Evolutionary conservation across 2,113 vertebrate species (phyloP).

Genomic region (Coturnix japonica): DNA sequence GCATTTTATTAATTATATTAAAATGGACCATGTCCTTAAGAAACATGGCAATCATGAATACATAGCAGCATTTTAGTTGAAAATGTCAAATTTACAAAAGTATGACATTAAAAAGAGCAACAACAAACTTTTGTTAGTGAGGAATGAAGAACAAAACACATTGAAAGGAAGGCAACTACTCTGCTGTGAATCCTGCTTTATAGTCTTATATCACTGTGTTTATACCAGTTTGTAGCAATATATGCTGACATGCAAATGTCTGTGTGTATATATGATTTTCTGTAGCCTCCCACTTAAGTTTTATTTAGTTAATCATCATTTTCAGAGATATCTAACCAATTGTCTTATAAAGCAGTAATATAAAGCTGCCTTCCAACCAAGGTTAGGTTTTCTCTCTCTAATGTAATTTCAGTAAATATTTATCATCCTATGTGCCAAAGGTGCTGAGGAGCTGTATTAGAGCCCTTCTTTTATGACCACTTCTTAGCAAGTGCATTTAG

Average conservation of each 20-base stretch:
- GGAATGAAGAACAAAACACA: not conserved
- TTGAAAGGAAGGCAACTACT: not conserved
- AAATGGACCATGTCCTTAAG: not conserved
- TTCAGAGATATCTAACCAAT: not conserved
- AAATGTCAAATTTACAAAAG: not conserved
- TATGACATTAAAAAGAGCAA: not conserved
- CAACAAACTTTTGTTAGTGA: not conserved
- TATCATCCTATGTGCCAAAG: not conserved
- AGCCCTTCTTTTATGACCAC: not conserved
- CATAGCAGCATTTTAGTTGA: not conserved
- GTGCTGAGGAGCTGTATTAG: not conserved
- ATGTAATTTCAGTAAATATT: not conserved
- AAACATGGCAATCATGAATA: not conserved
- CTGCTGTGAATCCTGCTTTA: not conserved
- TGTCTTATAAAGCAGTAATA: not conserved
- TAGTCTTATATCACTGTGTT: not conserved
- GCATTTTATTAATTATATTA: slow-evolving; percentile 28
- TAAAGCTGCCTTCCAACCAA: not conserved
- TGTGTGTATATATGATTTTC: not conserved
- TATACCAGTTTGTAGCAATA: not conserved
- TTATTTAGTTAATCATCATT: not conserved
- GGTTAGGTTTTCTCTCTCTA: not conserved
- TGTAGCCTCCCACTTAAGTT: not conserved
- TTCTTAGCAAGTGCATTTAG: not conserved
- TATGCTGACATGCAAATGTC: not conserved